Evolutionary conservation across 2,888 invertebrate species (phyloP), one percentile per base, ranked within the genome.

Genomic region (Sinopyrophorus schimmeli): DNA sequence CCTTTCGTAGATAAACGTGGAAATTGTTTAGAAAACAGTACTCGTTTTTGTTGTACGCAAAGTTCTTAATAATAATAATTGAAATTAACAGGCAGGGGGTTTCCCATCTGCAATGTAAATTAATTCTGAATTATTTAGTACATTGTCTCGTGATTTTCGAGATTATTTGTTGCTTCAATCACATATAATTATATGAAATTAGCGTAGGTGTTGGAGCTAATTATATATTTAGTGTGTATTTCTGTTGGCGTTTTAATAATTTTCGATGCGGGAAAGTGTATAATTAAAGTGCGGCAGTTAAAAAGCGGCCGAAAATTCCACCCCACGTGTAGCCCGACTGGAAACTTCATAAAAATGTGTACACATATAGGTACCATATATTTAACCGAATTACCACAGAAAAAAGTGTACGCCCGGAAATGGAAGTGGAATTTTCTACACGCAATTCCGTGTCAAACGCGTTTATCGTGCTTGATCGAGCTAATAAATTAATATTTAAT

Each of bases 401-500:
- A 44, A 28, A 43, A 47, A 49, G 40, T 44, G 54, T 49, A 49
- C 38, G 32, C 32, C 32, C 44, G 50, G 49, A 43, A 54, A 51
- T 54, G 40, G 44, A 60, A 58, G 56, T 55, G 59, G 51, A 51
- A 60, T 60, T 64, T 64, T 58, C 55, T 52, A 57, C 64, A 64
- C 62, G 63, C 62, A 61, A 64, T 63, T 58, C 54, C 64, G 62
- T 64, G 63, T 63, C 62, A 59, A 59, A 60, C 56, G 52, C 59
- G 54, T 64, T 64, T 64, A 62, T 64, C 60, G 61, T 56, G 59
- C 55, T 61, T 57, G 60, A 62, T 61, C 59, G 61, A 49, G 55
- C 60, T 63, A 64, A 64, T 64, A 62, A 63, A 62, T 64, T 64
- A 63, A 64, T 64, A 63, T 64, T 64, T 64, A 62, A 64, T 63